Conservation (phyloP, 1,140 invertebrate species). For the Drosophila sturtevanti region DNA sequence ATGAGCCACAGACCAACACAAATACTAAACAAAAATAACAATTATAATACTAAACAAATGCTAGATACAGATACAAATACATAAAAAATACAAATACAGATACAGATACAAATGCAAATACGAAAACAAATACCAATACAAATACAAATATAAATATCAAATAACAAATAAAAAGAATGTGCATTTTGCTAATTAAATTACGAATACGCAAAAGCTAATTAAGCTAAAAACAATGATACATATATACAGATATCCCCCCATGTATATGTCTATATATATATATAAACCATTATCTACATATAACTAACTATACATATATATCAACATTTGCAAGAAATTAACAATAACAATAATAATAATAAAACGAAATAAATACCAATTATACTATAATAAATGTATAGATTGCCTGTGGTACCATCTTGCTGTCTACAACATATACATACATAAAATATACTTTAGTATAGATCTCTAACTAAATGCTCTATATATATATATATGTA, state of each 20-base stretch:
- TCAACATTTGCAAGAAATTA: conserved; percentile 64
- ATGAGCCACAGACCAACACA: conserved; percentile 44
- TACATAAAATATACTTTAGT: conserved; percentile 5
- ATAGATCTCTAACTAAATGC: conserved; percentile 66
- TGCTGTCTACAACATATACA: neutral
- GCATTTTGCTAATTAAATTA: conserved; percentile 73
- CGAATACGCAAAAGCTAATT: conserved; percentile 72
- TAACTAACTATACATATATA: conserved; percentile 31
- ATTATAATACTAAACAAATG: conserved; percentile 45
- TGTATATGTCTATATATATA: conserved; percentile 14
- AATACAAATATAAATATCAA: conserved; percentile 46
- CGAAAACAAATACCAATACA: conserved; percentile 38
- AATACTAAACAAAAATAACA: conserved; percentile 48
- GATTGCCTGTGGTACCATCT: conserved; percentile 38
- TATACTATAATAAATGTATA: conserved; percentile 17
- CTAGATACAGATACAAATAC: conserved; percentile 27
- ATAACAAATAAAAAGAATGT: conserved; percentile 63
- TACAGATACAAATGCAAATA: conserved; percentile 23
- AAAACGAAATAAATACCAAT: conserved; percentile 29
- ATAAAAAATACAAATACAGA: conserved; percentile 18
- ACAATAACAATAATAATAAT: conserved; percentile 32
- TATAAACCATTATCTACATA: conserved; percentile 35
- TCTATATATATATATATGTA: conserved; percentile 12
- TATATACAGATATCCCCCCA: conserved; percentile 27
- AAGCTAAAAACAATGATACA: conserved; percentile 61